These are phyloP conservation scores for Mesorhabditis sp. DNA, from an alignment of 2,888 invertebrate species.

Conservation along the genomic window DNA sequence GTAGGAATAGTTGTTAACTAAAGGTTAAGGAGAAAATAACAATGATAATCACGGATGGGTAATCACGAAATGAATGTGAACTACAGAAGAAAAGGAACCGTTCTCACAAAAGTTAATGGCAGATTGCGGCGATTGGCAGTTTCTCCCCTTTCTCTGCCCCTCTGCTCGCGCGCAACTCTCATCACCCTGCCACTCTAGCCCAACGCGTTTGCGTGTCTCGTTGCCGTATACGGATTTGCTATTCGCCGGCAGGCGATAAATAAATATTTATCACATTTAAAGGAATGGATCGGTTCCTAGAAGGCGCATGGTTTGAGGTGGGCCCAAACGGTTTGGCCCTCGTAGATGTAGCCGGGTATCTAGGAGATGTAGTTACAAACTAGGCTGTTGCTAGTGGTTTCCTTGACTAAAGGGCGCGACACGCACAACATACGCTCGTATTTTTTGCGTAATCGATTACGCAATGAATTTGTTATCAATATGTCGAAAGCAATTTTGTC, in stretches of 20 bases:
- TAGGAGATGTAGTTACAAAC: background rate
- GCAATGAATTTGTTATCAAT: too few species aligned
- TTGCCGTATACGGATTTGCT: background rate
- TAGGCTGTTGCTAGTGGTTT: too few species aligned
- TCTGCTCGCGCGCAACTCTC: too few species aligned
- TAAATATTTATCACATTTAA: background rate
- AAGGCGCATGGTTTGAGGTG: slow-evolving; percentile 28
- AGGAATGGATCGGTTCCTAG: background rate
- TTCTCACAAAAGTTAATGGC: too few species aligned
- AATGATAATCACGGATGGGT: slow-evolving; percentile 12
- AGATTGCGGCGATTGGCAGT: too few species aligned
- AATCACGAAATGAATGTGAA: slow-evolving; percentile 12
- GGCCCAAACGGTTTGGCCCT: slow-evolving; percentile 38
- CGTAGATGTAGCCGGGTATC: slow-evolving; percentile 30
- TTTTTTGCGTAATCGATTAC: too few species aligned
- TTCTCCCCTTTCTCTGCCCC: too few species aligned
- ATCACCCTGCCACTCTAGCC: too few species aligned
- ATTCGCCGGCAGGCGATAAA: background rate
- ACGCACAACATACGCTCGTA: too few species aligned
- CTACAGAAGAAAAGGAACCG: slow-evolving; percentile 12
- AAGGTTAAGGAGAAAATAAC: slow-evolving; percentile 13
- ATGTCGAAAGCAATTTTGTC: too few species aligned
- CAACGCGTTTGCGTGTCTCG: background rate
- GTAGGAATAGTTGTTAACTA: slow-evolving; percentile 13
- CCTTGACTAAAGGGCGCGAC: too few species aligned